A percentile compares a stretch with the other conserved stretches of the same genome.
Evolutionary conservation across 1,140 invertebrate species (phyloP).

Genomic region (Cheumatopsyche charites): DNA sequence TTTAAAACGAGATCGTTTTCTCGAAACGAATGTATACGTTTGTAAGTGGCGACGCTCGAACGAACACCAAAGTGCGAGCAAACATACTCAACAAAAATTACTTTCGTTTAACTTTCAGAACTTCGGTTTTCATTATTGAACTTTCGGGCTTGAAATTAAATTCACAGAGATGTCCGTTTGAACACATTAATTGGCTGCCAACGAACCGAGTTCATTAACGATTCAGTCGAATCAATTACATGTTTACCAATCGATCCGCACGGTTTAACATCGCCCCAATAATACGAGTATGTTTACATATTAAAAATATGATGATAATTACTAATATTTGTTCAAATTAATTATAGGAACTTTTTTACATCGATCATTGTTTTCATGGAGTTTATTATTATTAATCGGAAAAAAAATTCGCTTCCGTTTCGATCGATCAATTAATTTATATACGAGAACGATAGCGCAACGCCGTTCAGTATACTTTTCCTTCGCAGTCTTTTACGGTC

Average conservation of each 20-base stretch:
- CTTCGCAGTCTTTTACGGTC: background rate
- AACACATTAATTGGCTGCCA: background rate
- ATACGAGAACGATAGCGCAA: background rate
- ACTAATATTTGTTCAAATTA: too few relatives aligned
- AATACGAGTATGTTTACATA: too few relatives aligned
- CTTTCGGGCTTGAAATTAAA: background rate
- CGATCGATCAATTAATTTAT: background rate
- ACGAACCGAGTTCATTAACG: conserved; percentile 5
- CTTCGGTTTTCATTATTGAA: conserved; percentile 8
- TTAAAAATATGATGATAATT: too few relatives aligned
- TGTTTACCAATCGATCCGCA: too few relatives aligned
- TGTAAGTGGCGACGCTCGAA: background rate
- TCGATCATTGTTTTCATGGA: too few relatives aligned
- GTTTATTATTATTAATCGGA: too few relatives aligned
- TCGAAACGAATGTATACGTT: background rate
- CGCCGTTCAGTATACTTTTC: conserved; percentile 3
- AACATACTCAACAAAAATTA: conserved; percentile 8
- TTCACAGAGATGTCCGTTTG: background rate
- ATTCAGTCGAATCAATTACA: too few relatives aligned
- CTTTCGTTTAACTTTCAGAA: background rate
- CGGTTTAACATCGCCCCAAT: too few relatives aligned
- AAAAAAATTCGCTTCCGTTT: too few relatives aligned
- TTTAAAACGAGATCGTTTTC: conserved; percentile 18
- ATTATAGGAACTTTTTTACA: too few relatives aligned
- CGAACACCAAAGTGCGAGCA: background rate